These are phyloP conservation scores for Lerema accius DNA, from an alignment of 1,140 invertebrate species.

Conservation along the genomic window DNA sequence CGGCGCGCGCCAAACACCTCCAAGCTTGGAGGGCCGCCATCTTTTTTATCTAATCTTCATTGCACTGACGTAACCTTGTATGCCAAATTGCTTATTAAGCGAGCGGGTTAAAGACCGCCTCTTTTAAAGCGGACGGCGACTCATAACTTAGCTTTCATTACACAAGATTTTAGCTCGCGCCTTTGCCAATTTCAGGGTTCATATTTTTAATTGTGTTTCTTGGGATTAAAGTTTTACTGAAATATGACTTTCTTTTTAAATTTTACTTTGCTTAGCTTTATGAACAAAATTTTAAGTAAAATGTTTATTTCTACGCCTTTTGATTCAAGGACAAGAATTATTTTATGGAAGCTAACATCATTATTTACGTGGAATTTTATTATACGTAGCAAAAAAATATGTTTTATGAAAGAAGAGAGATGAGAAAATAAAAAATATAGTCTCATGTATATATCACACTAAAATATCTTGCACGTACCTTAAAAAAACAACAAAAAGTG, in stretches of 20 bases:
- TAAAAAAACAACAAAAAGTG: too few relatives aligned
- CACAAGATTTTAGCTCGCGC: background rate
- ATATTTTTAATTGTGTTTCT: background rate
- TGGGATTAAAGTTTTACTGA: background rate
- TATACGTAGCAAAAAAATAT: too few relatives aligned
- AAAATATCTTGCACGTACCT: too few relatives aligned
- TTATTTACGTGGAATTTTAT: too few relatives aligned
- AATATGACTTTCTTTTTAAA: background rate
- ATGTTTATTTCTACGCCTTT: too few relatives aligned
- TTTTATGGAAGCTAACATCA: too few relatives aligned
- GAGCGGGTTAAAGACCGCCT: background rate
- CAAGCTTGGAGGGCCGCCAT: constrained; percentile 38
- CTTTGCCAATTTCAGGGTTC: background rate
- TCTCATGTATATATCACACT: too few relatives aligned
- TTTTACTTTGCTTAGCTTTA: too few relatives aligned
- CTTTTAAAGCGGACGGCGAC: background rate
- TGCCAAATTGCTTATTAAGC: constrained; percentile 31
- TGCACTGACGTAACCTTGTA: constrained; percentile 29
- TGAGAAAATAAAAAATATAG: too few relatives aligned
- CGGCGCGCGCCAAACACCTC: constrained; percentile 30
- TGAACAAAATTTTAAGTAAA: too few relatives aligned
- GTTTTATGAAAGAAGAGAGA: too few relatives aligned
- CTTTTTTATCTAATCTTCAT: constrained; percentile 40
- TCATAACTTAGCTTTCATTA: background rate
- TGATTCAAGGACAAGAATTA: too few relatives aligned